Evolutionary conservation across 53 echinoderm and acorn worm genomes (phyloP).

Genomic region (Patiria pectinifera): DNA sequence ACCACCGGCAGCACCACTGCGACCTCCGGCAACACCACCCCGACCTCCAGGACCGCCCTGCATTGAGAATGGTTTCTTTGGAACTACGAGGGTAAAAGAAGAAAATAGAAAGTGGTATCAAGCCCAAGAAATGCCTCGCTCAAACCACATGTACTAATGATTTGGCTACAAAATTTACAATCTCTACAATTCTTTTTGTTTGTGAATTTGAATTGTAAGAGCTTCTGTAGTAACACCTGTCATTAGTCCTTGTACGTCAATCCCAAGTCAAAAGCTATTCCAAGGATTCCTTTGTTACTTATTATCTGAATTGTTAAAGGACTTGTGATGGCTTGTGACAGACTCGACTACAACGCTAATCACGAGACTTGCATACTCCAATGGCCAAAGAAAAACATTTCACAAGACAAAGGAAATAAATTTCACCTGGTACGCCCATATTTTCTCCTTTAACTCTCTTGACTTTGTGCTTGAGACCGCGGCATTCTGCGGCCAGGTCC

Average conservation of each 20-base stretch:
- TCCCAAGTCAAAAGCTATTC: too few species aligned
- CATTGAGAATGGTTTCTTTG: not conserved
- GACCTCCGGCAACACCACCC: not conserved
- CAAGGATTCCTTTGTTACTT: too few species aligned
- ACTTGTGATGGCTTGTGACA: too few species aligned
- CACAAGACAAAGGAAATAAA: not conserved
- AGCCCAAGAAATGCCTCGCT: not conserved
- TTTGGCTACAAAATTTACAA: too few species aligned
- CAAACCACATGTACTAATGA: not conserved
- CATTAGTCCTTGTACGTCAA: too few species aligned
- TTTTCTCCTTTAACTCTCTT: conserved; percentile 23
- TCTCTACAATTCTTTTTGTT: too few species aligned
- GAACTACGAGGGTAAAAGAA: not conserved
- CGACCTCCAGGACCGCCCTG: not conserved
- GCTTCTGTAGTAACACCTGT: too few species aligned
- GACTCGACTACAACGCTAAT: too few species aligned
- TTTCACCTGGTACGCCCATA: conserved; percentile 2
- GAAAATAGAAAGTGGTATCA: not conserved
- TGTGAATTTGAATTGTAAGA: too few species aligned
- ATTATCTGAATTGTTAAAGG: too few species aligned
- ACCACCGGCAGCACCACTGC: not conserved
- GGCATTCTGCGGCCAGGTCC: conserved; percentile 8
- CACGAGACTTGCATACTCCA: too few species aligned
- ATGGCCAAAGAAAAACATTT: too few species aligned
- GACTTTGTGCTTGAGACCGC: not conserved